Conservation (phyloP, 1,140 invertebrate genomes). For the Pseudomyrmex pallidus region DNA sequence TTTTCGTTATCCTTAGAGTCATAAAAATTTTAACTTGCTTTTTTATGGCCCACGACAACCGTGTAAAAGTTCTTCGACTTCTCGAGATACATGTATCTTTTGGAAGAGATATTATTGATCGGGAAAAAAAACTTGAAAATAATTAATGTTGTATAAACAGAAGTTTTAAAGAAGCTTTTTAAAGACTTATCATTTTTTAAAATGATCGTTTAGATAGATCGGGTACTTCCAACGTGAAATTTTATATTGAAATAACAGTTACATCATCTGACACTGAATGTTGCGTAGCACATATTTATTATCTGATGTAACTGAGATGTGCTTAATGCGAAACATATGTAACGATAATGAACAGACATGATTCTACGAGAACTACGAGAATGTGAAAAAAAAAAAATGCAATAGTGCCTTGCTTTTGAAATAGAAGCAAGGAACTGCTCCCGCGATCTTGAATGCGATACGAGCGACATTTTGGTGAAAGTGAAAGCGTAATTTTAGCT, state of each 20-base stretch:
- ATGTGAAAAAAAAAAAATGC: neutral
- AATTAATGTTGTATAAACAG: too few species aligned
- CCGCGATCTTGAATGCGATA: slow-evolving; percentile 15
- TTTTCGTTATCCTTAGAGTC: neutral
- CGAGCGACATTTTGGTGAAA: slow-evolving; percentile 66
- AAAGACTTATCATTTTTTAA: too few species aligned
- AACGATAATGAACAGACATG: neutral
- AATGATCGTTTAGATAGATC: too few species aligned
- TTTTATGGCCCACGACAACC: neutral
- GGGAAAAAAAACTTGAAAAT: too few species aligned
- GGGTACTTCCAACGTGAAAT: too few species aligned
- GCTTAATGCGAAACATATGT: neutral
- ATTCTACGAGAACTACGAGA: slow-evolving; percentile 37
- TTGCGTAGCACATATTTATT: neutral
- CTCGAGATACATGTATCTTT: neutral
- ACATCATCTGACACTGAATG: too few species aligned
- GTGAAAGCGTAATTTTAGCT: slow-evolving; percentile 49
- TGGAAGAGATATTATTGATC: neutral
- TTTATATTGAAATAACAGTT: too few species aligned
- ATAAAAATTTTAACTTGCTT: neutral
- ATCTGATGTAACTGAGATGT: neutral
- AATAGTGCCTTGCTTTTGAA: neutral
- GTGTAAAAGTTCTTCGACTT: neutral
- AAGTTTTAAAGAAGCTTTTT: too few species aligned
- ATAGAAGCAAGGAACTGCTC: neutral